Conservation (phyloP, 2,888 invertebrate species). For the Drepana falcataria region DNA sequence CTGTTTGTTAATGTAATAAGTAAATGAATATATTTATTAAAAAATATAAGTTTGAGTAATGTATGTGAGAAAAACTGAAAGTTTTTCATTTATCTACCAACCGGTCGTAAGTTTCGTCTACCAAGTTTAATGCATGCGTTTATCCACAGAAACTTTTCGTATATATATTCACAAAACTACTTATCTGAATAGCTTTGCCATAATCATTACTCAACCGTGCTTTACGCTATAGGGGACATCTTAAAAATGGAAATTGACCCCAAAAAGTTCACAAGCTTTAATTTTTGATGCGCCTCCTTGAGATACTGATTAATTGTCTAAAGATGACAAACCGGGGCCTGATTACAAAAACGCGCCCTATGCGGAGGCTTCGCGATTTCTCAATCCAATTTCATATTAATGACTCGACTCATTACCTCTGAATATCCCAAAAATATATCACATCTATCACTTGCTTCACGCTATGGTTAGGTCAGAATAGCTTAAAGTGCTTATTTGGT, state of each 20-base stretch:
- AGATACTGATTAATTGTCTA: not conserved
- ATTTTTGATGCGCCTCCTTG: not conserved
- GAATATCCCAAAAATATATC: not conserved
- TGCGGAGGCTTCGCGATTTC: not conserved
- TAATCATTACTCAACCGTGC: slow-evolving; percentile 8
- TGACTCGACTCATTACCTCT: not conserved
- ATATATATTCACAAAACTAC: slow-evolving; percentile 14
- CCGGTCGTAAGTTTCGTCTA: not conserved
- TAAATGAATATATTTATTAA: no score
- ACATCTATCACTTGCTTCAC: not conserved
- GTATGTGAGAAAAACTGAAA: not conserved
- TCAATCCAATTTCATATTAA: not conserved
- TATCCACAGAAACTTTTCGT: slow-evolving; percentile 22
- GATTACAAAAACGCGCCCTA: not conserved
- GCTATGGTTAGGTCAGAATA: not conserved
- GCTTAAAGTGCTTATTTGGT: no score
- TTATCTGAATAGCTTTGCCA: slow-evolving; percentile 12
- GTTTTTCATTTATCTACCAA: not conserved
- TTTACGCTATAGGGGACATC: not conserved
- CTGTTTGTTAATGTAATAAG: no score
- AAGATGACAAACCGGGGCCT: not conserved
- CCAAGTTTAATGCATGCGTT: not conserved
- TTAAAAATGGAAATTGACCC: not conserved
- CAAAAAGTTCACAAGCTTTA: not conserved
- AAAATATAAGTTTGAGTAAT: no score